phyloP scores from a whole-genome alignment of 2,888 invertebrate species.

The Drosophila paranaensis region DNA sequence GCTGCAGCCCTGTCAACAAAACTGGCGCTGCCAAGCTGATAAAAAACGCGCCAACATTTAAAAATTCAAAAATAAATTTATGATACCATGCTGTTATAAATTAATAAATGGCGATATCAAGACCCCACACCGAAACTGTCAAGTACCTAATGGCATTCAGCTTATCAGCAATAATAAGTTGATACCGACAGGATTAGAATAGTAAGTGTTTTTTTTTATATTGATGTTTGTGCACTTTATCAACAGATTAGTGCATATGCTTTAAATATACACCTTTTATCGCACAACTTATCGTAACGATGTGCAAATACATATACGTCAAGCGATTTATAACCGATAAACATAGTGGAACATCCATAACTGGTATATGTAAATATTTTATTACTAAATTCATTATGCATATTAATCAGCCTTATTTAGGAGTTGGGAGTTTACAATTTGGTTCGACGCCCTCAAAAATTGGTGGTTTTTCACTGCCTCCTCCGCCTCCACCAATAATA shows the following conservation, averaged over 20 bases:
- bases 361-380: background rate
- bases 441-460: constrained; percentile 81
- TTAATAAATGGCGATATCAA: constrained; percentile 60
- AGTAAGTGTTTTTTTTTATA: constrained; percentile 38
- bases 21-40: constrained; percentile 8
- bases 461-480: constrained; percentile 59
- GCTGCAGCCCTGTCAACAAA: constrained; percentile 10
- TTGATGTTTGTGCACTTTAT: constrained; percentile 34
- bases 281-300: constrained; percentile 32
- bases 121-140: constrained; percentile 50
- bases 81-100: constrained; percentile 38
- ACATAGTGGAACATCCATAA: background rate
- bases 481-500: constrained; percentile 65
- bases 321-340: constrained; percentile 30
- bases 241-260: constrained; percentile 41
- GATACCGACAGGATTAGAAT: constrained; percentile 57
- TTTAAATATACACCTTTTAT: constrained; percentile 30
- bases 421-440: constrained; percentile 65
- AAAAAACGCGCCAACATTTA: constrained; percentile 19
- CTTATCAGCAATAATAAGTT: constrained; percentile 35
- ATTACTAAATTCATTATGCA: background rate
- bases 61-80: background rate
- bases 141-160: constrained; percentile 30
- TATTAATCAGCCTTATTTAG: constrained; percentile 36
- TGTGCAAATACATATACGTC: constrained; percentile 19